phyloP scores from a whole-genome alignment of 2,888 invertebrate species.

The Apodemia zela region DNA sequence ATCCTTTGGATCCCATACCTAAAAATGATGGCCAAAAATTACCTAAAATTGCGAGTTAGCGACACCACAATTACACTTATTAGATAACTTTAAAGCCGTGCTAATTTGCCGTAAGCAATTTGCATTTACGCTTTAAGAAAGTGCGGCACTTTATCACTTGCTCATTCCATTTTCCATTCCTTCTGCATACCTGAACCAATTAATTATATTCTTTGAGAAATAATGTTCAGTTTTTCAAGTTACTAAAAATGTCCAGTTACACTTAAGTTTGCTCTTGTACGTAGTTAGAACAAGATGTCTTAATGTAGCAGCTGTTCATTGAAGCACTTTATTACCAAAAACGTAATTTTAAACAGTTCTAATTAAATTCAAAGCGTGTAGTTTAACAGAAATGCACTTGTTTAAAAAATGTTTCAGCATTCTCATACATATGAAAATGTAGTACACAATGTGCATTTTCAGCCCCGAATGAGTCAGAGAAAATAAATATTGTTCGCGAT shows the following conservation, averaged over 20 bases:
- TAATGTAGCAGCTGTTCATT: neutral
- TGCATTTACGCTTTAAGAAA: too few relatives aligned
- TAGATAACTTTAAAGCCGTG: too few relatives aligned
- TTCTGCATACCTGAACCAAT: too few relatives aligned
- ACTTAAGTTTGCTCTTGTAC: neutral
- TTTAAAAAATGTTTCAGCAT: constrained; percentile 3
- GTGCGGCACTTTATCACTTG: too few relatives aligned
- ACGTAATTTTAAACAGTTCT: neutral
- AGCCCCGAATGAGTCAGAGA: neutral
- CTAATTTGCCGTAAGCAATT: too few relatives aligned
- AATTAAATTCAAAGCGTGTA: constrained; percentile 13
- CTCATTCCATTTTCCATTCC: too few relatives aligned
- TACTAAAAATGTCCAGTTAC: neutral
- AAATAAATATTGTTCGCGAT: constrained; percentile 10
- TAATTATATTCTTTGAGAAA: too few relatives aligned
- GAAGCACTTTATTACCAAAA: neutral
- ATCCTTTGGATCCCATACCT: too few relatives aligned
- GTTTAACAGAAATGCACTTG: constrained; percentile 9
- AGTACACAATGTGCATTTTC: constrained; percentile 10
- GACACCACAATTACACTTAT: too few relatives aligned
- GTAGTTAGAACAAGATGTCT: constrained; percentile 2
- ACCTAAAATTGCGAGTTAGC: too few relatives aligned
- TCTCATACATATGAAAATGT: constrained; percentile 4
- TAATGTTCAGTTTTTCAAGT: too few relatives aligned
- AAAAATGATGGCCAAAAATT: too few relatives aligned